Conservation (phyloP, 2,888 invertebrate genomes). For the Trachelus iudaicus region DNA sequence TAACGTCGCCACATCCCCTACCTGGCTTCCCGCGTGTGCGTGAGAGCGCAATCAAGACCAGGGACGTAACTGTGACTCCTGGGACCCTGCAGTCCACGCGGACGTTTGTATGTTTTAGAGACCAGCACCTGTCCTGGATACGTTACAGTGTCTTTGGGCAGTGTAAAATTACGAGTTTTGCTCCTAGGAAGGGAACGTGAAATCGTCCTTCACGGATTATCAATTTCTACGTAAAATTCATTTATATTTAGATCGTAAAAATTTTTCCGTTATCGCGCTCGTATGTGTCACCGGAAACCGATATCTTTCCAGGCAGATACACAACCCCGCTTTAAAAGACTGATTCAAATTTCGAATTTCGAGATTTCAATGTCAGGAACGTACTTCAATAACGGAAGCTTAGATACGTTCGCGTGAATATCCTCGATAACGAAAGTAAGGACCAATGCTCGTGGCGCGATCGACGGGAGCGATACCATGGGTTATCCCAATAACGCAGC, state of each 20-base stretch:
- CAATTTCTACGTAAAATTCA: background rate
- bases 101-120: background rate
- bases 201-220: background rate
- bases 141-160: background rate
- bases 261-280: background rate
- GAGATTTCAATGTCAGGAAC: background rate
- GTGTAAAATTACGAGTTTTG: background rate
- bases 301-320: background rate
- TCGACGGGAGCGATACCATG: background rate
- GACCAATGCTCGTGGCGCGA: background rate
- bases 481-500: background rate
- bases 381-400: background rate
- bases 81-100: background rate
- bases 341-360: background rate
- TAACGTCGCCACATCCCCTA: constrained; percentile 30
- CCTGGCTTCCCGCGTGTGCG: constrained; percentile 41
- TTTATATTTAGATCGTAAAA: background rate
- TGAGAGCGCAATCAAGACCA: constrained; percentile 37
- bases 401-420: background rate
- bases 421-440: background rate
- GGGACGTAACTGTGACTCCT: constrained; percentile 25
- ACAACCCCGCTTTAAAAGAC: background rate
- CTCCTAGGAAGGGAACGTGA: background rate
- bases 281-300: background rate
- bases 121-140: background rate